Evolutionary conservation across 2,888 invertebrate genomes (phyloP), one percentile per base, ranked within the genome.

Genomic region (Hemaris fuciformis): DNA sequence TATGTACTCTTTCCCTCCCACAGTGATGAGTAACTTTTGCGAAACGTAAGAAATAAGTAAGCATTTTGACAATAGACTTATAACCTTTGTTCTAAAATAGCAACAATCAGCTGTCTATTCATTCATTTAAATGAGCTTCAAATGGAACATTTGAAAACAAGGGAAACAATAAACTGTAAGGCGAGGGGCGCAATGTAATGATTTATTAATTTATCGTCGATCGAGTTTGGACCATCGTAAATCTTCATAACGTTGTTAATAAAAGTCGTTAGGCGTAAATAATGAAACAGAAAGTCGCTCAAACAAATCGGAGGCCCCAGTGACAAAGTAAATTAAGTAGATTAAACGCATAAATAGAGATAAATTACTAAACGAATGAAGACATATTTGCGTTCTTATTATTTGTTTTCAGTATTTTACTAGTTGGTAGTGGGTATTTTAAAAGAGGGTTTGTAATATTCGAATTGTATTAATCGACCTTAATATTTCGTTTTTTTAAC

Each of bases 231-330:
- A 27, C 59, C 56, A 63, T 66, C 71, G 66, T 79, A 76, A 77
- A 77, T 77, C 76, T 74, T 74, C 64, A 69, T 77, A 75, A 77
- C 71, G 70, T 73, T 68, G 74, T 75, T 79, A 77, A 77, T 79
- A 77, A 77, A 79, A 68, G 70, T 72, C 71, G 71, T 78, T 73
- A 73, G 61, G 69, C 66, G 70, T 74, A 74, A 79, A 74, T 76
- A 77, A 77, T 74, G 75, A 73, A 71, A 71, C 68, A 66, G 67
- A 70, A 77, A 72, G 68, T 74, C 71, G 72, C 70, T 64, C 66
- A 74, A 74, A 77, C 76, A 73, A 77, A 78, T 78, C 71, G 68
- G 64, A 61, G 68, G 64, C 56, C 67, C 67, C 65, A 71, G 70
- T 74, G 69, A 65, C 71, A 64, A 59, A 60, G 62, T 69, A 66